Evolutionary conservation across 2,888 invertebrate genomes (phyloP).

Genomic region (Palloptera scutellata): DNA sequence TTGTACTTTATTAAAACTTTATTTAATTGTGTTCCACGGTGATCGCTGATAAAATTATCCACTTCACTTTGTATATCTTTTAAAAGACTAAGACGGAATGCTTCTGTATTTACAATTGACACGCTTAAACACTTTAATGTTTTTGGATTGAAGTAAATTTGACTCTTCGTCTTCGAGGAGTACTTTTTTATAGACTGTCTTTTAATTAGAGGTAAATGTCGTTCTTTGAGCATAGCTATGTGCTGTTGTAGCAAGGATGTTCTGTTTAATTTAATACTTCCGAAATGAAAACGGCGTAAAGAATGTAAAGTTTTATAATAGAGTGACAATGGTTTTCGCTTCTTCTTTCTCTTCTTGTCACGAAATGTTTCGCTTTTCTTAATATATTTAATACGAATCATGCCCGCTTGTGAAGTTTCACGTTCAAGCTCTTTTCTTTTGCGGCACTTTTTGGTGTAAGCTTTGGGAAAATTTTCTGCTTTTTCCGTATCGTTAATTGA

Average conservation of each 20-base stretch:
- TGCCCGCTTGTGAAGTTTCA: background rate
- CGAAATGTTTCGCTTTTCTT: background rate
- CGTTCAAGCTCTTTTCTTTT: constrained; percentile 28
- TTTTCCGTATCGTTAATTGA: constrained; percentile 5
- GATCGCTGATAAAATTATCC: background rate
- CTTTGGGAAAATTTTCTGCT: constrained; percentile 39
- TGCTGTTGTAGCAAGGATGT: constrained; percentile 40
- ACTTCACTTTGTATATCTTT: background rate
- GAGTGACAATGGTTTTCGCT: constrained; percentile 31
- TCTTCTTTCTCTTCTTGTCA: background rate
- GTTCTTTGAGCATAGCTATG: constrained; percentile 42
- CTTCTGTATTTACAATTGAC: constrained; percentile 45
- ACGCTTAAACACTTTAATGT: constrained; percentile 50
- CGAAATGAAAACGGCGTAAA: constrained; percentile 20
- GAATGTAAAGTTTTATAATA: constrained; percentile 48
- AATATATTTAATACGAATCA: background rate
- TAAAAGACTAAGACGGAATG: constrained; percentile 42
- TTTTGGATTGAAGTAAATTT: constrained; percentile 40
- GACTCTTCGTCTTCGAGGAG: background rate
- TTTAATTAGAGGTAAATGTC: constrained; percentile 51
- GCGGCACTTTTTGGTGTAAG: constrained; percentile 36
- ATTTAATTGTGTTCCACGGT: background rate
- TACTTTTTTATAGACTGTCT: constrained; percentile 46
- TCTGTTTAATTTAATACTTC: constrained; percentile 25
- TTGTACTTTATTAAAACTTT: background rate